Conservation (phyloP, 2,888 invertebrate genomes). For the Acronicta aceris region DNA sequence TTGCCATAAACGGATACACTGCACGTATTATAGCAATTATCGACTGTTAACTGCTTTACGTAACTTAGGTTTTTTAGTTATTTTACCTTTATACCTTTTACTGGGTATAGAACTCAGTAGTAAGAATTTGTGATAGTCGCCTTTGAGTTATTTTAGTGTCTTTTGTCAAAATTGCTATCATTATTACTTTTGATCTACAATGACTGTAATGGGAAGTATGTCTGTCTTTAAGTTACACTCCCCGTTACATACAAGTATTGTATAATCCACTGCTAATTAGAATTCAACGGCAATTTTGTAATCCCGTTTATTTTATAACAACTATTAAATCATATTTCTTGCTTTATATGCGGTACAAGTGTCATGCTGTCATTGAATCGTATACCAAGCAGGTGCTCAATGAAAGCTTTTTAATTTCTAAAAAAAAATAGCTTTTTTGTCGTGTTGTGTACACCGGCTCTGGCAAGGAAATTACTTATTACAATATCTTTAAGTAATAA, state of each 20-base stretch:
- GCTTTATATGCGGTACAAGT: conserved; percentile 31
- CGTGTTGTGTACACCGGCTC: conserved; percentile 1
- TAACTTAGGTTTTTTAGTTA: not conserved
- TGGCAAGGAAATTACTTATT: no score
- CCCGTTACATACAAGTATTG: not conserved
- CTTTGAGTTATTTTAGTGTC: no score
- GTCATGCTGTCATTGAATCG: conserved; percentile 28
- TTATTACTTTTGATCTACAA: no score
- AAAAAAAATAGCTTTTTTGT: conserved; percentile 23
- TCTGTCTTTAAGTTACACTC: no score
- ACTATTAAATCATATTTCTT: conserved; percentile 37
- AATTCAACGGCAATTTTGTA: conserved; percentile 11
- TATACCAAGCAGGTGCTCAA: conserved; percentile 28
- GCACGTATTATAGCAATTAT: conserved; percentile 41
- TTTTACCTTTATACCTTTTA: no score
- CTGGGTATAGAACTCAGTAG: no score
- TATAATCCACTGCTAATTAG: conserved; percentile 2
- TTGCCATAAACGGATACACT: conserved; percentile 37
- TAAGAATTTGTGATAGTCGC: no score
- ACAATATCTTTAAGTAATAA: no score
- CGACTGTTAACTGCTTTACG: conserved; percentile 26
- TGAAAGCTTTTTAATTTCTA: conserved; percentile 15
- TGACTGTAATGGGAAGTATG: no score
- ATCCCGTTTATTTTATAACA: conserved; percentile 4
- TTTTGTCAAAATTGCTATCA: no score